Base-by-base conservation (phyloP, 2,888 invertebrate genomes). In the Plebejus anna region DNA sequence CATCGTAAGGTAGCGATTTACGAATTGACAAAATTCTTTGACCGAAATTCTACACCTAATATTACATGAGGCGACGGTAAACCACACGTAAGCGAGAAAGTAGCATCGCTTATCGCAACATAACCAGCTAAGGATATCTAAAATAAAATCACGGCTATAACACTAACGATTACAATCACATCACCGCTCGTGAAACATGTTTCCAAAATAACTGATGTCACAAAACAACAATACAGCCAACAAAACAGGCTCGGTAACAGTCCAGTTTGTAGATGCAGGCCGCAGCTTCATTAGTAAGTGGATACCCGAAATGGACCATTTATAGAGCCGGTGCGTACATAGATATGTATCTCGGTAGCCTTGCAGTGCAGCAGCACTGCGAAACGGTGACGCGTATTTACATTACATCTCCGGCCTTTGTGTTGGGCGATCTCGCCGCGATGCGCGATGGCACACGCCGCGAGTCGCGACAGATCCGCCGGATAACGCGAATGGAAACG, bases 351-450 rank as follows among this genome's bases (percentile, higher is more conserved):
- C 93, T 84, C 86, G 80, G 85, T 88, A 87, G 88, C 87, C 86
- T 86, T 88, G 89, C 88, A 87, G 82, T 82, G 85, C 83, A 82
- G 79, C 83, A 80, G 83, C 85, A 87, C 85, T 87, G 89, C 86
- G 86, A 89, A 86, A 84, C 85, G 88, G 89, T 91, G 92, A 91
- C 91, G 90, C 87, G 89, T 84, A 81, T 84, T 86, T 72, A 91
- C 89, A 92, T 92, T 94, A 93, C 89, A 90, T 92, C 92, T 92
- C 89, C 88, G 87, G 85, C 92, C 93, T 92, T 92, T 92, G 92
- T 92, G 89, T 86, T 81, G 83, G 88, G 88, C 89, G 90, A 88
- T 90, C 90, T 89, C 85, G 87, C 88, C 88, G 91, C 88, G 87
- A 90, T 79, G 88, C 88, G 91, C 88, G 87, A 90, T 79, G 88